A percentile compares a stretch with the other conserved stretches of the same genome.
These are phyloP conservation scores for Drosophila punjabiensis DNA, from an alignment of 1,140 invertebrate genomes.

Conservation along the genomic window DNA sequence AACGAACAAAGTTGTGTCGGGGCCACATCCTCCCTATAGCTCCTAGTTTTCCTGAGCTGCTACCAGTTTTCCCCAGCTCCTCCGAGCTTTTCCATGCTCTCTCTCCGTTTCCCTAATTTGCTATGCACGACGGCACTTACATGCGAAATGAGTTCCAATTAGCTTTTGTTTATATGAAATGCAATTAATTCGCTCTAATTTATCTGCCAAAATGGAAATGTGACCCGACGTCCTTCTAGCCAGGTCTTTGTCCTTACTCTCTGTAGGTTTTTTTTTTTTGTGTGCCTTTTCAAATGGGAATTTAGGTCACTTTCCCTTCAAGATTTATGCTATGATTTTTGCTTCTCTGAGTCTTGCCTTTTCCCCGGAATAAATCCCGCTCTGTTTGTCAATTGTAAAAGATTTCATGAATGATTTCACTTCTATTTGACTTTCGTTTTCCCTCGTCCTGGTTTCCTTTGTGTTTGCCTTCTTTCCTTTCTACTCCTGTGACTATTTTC, in stretches of 20 bases:
- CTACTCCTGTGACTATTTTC: slow-evolving; percentile 36
- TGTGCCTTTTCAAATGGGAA: slow-evolving; percentile 65
- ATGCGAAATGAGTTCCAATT: slow-evolving; percentile 83
- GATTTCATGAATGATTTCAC: slow-evolving; percentile 83
- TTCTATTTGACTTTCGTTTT: slow-evolving; percentile 73
- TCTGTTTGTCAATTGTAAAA: slow-evolving; percentile 75
- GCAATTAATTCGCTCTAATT: slow-evolving; percentile 84
- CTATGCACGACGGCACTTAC: slow-evolving; percentile 72
- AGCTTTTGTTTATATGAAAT: slow-evolving; percentile 80
- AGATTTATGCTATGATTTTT: slow-evolving; percentile 59
- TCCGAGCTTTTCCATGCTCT: not conserved
- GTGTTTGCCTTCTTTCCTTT: slow-evolving; percentile 10
- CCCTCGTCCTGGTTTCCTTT: slow-evolving; percentile 22
- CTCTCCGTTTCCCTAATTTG: slow-evolving; percentile 56
- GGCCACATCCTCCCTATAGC: slow-evolving; percentile 2
- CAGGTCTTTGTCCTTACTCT: slow-evolving; percentile 41
- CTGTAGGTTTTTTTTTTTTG: slow-evolving; percentile 18
- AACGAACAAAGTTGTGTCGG: slow-evolving; percentile 60
- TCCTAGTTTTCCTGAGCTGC: not conserved
- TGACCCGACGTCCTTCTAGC: slow-evolving; percentile 9
- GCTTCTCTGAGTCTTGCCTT: not conserved
- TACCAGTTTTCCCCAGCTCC: not conserved
- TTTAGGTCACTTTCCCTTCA: slow-evolving; percentile 67
- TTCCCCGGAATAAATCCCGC: slow-evolving; percentile 15
- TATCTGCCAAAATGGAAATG: slow-evolving; percentile 70